Conservation (phyloP, 1,140 invertebrate species). For the Neelides sp. region DNA sequence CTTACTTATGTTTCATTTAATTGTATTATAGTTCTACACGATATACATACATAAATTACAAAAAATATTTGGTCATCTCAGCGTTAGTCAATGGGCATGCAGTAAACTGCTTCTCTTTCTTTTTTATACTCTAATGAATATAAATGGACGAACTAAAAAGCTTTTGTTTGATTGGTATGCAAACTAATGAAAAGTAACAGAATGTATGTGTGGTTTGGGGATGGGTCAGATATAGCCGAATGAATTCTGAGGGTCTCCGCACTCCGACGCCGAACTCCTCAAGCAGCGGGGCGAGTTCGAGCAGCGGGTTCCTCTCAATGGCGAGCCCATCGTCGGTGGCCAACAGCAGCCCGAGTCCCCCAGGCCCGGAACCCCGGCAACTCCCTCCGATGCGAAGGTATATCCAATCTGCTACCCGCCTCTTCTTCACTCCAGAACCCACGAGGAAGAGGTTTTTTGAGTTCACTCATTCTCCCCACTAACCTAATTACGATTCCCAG, state of each 20-base stretch:
- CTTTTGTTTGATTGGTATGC: background rate
- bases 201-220: background rate
- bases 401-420: constrained; percentile 25
- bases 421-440: constrained; percentile 31
- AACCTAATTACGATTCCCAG: constrained; percentile 10
- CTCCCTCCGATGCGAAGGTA: constrained; percentile 29
- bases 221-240: constrained; percentile 12
- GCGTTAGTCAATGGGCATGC: too few species aligned
- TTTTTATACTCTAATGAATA: too few species aligned
- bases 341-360: constrained; percentile 21
- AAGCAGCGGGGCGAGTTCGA: constrained; percentile 18
- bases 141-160: background rate
- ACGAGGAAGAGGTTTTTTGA: constrained; percentile 31
- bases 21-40: background rate
- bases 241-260: constrained; percentile 21
- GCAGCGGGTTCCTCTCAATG: constrained; percentile 18
- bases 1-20: background rate
- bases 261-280: constrained; percentile 23
- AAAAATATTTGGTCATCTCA: too few species aligned
- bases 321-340: constrained; percentile 25
- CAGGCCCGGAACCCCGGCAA: constrained; percentile 18
- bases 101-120: too few species aligned
- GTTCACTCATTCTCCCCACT: constrained; percentile 19
- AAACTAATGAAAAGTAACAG: background rate
- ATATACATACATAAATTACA: too few species aligned